Base-by-base conservation (phyloP, 2,113 vertebrate species). In the Dicentrarchus labrax region DNA sequence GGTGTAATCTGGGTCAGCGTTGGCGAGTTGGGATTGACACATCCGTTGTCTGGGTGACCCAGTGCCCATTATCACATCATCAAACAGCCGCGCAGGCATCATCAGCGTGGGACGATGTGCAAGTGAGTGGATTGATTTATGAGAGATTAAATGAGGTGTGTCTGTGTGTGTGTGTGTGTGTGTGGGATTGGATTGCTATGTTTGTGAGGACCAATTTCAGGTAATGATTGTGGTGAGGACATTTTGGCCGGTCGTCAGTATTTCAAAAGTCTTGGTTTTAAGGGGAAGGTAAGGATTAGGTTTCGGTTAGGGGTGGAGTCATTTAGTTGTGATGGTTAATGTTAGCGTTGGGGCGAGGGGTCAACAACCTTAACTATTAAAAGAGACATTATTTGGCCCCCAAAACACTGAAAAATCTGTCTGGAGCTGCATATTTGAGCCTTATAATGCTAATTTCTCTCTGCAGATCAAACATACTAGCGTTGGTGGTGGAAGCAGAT, bases 1-100 rank as follows among this genome's bases (percentile, higher is more conserved):
- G 10, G 75, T 61, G 24, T 74, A 84, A 93, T 93, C 86, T 93
- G 90, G 90, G 90, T 92, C 91, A 92, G 50, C 7, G 59, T 47
- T 76, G 82, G 1, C 47, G 84, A 76, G 83, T 91, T 60, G 12
- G 61, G 85, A 83, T 81, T 30, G 77, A 85, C 82, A 78, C 82
- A 78, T 82, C 73, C 48, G 13, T 80, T 80, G 59, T 86, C 59
- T 77, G 60, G 12, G 72, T 90, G 90, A 90, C 85, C 89, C 68
- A 86, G 82, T 89, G 88, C 21, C 82, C 80, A 82, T 76, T 87
- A 50, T 67, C 83, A 43, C 82, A 86, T 81, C 81, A 84, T 86
- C 80, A 74, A 68, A 72, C 62, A 62, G 2, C 22, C 1, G 71
- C 36, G 8, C 61, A 67, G n/a, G 39, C 83, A 82, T 82, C 85